These are phyloP conservation scores for Belgica antarctica DNA, from an alignment of 2,888 invertebrate species.

Conservation along the genomic window DNA sequence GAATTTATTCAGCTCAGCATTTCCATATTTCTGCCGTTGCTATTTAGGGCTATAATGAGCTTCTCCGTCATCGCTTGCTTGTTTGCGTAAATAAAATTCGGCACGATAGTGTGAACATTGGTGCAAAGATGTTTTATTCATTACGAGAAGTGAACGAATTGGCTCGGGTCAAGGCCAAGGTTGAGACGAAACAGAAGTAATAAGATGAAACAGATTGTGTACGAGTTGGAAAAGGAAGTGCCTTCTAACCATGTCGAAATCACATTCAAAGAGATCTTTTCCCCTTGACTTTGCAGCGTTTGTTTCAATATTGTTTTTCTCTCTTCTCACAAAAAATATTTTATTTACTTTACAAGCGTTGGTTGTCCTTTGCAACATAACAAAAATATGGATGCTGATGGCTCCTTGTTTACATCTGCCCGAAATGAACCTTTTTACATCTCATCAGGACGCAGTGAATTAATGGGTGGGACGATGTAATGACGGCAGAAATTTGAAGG, in stretches of 20 bases:
- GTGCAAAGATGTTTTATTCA: not conserved
- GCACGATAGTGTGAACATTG: not conserved
- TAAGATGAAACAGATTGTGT: conserved; percentile 15
- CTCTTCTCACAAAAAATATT: no score
- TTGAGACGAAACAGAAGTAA: not conserved
- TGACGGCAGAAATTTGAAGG: no score
- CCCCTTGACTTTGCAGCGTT: no score
- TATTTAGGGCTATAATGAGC: no score
- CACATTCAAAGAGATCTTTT: not conserved
- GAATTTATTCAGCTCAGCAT: not conserved
- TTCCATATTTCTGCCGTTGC: not conserved
- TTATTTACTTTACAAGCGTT: not conserved
- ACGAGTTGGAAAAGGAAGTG: no score
- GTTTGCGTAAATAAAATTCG: no score
- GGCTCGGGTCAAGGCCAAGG: not conserved
- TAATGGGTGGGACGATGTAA: no score
- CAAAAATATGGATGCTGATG: not conserved
- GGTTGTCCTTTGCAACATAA: not conserved
- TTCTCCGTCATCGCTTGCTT: no score
- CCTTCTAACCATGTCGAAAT: not conserved
- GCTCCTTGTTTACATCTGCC: not conserved
- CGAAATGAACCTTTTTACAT: not conserved
- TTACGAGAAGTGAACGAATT: not conserved
- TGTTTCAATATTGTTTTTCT: no score
- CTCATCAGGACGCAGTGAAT: no score